Conservation (phyloP, 53 echinoderm and acorn worm genomes). For the Antedon mediterranea region DNA sequence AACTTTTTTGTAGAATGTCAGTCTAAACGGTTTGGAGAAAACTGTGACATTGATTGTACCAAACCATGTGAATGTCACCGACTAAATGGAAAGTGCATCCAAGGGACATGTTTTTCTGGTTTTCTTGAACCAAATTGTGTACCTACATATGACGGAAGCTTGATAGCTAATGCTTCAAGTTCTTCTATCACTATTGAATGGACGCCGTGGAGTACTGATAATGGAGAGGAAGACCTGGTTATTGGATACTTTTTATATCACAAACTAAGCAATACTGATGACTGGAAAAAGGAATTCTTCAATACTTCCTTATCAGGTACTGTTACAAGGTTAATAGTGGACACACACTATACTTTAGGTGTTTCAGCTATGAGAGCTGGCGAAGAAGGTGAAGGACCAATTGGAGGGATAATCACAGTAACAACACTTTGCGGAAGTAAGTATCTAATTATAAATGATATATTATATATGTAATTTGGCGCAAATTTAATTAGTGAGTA, state of each 20-base stretch:
- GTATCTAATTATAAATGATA: no score
- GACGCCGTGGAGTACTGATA: constrained; percentile 16
- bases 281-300: neutral
- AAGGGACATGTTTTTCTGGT: no score
- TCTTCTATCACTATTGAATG: constrained; percentile 20
- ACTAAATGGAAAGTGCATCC: no score
- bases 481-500: no score
- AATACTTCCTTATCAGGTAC: neutral
- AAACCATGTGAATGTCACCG: no score
- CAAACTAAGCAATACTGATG: neutral
- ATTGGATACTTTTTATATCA: constrained; percentile 13
- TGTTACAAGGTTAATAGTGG: neutral
- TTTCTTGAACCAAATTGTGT: neutral
- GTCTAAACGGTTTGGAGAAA: no score
- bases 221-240: constrained; percentile 34
- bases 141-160: neutral
- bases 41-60: no score
- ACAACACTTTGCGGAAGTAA: neutral
- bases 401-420: neutral
- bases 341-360: constrained; percentile 21
- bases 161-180: neutral
- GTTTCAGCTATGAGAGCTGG: constrained; percentile 27
- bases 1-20: no score
- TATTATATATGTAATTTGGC: no score
- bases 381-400: constrained; percentile 28